Conservation (phyloP, 2,888 invertebrate species). For the Malachius bipustulatus region DNA sequence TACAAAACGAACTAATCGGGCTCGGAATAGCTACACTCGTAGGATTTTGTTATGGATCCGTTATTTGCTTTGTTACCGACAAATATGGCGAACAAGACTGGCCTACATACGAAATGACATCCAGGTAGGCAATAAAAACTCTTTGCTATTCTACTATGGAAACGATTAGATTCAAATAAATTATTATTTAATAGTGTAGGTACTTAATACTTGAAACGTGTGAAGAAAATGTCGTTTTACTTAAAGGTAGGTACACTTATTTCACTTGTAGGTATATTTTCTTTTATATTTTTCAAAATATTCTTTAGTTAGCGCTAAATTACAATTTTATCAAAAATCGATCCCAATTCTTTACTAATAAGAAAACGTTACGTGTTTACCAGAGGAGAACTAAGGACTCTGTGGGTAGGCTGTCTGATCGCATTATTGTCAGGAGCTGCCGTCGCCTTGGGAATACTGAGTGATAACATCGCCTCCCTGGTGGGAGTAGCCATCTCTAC, state of each 20-base stretch:
- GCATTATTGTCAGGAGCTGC: constrained; percentile 69
- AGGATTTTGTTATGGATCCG: constrained; percentile 56
- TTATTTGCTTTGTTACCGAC: constrained; percentile 43
- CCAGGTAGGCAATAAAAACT: constrained; percentile 42
- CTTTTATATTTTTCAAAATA: neutral
- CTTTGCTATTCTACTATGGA: no score
- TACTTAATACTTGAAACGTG: no score
- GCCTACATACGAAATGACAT: constrained; percentile 55
- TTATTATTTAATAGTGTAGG: no score
- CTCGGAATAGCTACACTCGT: constrained; percentile 51
- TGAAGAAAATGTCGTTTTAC: no score
- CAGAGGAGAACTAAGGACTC: constrained; percentile 52
- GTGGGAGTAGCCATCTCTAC: constrained; percentile 77
- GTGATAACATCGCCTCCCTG: constrained; percentile 64
- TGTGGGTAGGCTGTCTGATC: constrained; percentile 60
- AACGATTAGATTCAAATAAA: no score
- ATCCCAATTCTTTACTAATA: neutral
- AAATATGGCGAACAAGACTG: constrained; percentile 47
- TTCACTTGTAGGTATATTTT: constrained; percentile 4
- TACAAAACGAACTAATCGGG: constrained; percentile 55
- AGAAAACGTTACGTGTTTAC: constrained; percentile 13
- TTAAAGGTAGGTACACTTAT: no score
- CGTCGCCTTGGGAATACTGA: constrained; percentile 64
- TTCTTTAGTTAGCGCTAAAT: constrained; percentile 1
- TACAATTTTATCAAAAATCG: neutral